Evolutionary conservation across 92 coral and sea anemone genomes (phyloP).

Genomic region (Actinernus sp.): DNA sequence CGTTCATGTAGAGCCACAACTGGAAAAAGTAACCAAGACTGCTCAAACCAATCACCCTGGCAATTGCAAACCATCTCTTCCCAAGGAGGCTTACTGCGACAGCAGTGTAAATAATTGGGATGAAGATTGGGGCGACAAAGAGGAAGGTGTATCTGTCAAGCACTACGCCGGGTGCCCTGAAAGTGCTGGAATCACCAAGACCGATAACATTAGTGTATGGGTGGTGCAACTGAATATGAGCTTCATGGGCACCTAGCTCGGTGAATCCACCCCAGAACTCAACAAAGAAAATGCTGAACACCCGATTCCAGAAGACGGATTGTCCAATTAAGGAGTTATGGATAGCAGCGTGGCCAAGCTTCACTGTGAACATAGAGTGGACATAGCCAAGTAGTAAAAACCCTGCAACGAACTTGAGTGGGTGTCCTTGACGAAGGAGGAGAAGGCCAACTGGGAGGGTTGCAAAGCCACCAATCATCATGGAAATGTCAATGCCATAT

Average conservation of each 20-base stretch:
- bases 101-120: slow-evolving; percentile 60
- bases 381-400: slow-evolving; percentile 59
- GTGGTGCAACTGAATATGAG: slow-evolving; percentile 84
- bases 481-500: slow-evolving; percentile 77
- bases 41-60: slow-evolving; percentile 23
- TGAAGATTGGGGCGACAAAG: slow-evolving; percentile 77
- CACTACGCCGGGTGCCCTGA: slow-evolving; percentile 85
- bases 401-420: slow-evolving; percentile 64
- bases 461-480: slow-evolving; percentile 36
- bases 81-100: slow-evolving; percentile 59
- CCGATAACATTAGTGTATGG: slow-evolving; percentile 93
- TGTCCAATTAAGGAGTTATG: slow-evolving; percentile 79
- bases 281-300: slow-evolving; percentile 42
- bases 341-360: slow-evolving; percentile 78
- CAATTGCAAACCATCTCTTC: slow-evolving; percentile 49
- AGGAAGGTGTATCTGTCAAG: slow-evolving; percentile 76
- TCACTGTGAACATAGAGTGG: slow-evolving; percentile 70
- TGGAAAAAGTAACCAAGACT: slow-evolving; percentile 57
- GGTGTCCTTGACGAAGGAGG: slow-evolving; percentile 54
- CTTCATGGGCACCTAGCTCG: slow-evolving; percentile 59
- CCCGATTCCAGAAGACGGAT: slow-evolving; percentile 68
- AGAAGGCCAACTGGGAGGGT: slow-evolving; percentile 60
- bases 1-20: slow-evolving; percentile 60
- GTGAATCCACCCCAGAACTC: slow-evolving; percentile 96
- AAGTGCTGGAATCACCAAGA: slow-evolving; percentile 89